These are phyloP conservation scores for Chaetodon trifascialis DNA, from an alignment of 2,113 vertebrate genomes.

Conservation along the genomic window DNA sequence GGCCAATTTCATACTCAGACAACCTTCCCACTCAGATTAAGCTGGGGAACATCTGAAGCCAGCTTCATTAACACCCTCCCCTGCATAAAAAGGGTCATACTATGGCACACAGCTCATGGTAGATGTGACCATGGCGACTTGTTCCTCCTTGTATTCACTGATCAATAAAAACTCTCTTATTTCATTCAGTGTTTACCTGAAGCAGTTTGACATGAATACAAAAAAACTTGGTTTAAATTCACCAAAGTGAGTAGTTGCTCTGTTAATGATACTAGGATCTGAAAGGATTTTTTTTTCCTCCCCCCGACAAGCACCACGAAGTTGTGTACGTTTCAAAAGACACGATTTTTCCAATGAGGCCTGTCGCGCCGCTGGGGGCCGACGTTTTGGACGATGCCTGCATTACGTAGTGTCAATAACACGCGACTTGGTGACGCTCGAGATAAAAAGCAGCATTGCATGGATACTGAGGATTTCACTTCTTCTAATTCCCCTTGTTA, in stretches of 20 bases:
- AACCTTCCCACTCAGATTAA: constrained; percentile 32
- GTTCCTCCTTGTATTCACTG: constrained; percentile 57
- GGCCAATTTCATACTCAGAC: constrained; percentile 51
- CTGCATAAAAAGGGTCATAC: constrained; percentile 51
- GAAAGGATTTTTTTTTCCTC: constrained; percentile 38
- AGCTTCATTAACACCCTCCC: constrained; percentile 49
- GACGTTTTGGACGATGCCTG: constrained; percentile 52
- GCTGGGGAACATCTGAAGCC: constrained; percentile 55
- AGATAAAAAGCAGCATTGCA: constrained; percentile 76
- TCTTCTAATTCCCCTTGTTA: constrained; percentile 46
- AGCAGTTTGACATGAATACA: constrained; percentile 79
- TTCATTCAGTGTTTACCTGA: constrained; percentile 82
- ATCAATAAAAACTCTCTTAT: constrained; percentile 59
- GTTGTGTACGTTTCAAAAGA: constrained; percentile 32
- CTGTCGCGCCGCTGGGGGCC: constrained; percentile 1
- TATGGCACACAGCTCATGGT: constrained; percentile 73
- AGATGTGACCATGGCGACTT: constrained; percentile 54
- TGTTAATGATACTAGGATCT: constrained; percentile 52
- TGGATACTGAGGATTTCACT: constrained; percentile 68
- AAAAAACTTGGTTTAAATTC: constrained; percentile 52
- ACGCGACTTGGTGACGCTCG: constrained; percentile 49
- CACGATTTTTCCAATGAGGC: constrained; percentile 38
- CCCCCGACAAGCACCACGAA: constrained; percentile 45
- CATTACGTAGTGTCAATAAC: constrained; percentile 29
- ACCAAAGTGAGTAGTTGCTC: constrained; percentile 71